Percentiles rank a stretch among this genome's conserved stretches.
Evolutionary conservation across 2,888 invertebrate genomes (phyloP).

Genomic region (Phlogophora meticulosa): DNA sequence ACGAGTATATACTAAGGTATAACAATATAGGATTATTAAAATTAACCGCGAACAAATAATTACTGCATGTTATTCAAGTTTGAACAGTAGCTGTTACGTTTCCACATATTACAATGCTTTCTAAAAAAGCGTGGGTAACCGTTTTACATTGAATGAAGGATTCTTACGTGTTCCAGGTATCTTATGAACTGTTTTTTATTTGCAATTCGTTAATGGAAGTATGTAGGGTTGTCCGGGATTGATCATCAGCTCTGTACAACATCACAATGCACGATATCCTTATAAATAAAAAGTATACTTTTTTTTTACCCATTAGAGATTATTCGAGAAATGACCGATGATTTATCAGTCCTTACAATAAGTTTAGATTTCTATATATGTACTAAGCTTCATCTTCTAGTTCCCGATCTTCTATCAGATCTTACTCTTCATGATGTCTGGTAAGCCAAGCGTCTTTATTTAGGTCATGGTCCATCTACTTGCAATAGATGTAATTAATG

Average conservation of each 20-base stretch:
- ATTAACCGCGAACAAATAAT: slow-evolving; percentile 54
- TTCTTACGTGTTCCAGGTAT: slow-evolving; percentile 62
- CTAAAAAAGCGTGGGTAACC: slow-evolving; percentile 73
- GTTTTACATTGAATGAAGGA: slow-evolving; percentile 68
- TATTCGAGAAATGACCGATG: no score
- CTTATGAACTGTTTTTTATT: slow-evolving; percentile 55
- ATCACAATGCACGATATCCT: background rate
- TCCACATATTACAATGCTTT: slow-evolving; percentile 69
- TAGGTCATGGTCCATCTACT: background rate
- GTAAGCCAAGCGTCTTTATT: background rate
- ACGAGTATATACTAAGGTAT: slow-evolving; percentile 6
- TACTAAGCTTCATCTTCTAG: background rate
- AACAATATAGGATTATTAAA: slow-evolving; percentile 33
- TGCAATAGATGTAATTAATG: no score
- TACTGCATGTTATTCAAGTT: slow-evolving; percentile 61
- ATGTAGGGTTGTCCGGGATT: slow-evolving; percentile 57
- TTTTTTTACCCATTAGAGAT: background rate
- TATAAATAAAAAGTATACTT: background rate
- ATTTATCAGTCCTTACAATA: no score
- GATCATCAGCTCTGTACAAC: background rate
- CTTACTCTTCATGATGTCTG: no score
- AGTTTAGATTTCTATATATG: background rate
- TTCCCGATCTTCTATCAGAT: background rate
- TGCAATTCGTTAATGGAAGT: slow-evolving; percentile 40
- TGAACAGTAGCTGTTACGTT: slow-evolving; percentile 63